Percentiles rank a stretch among this genome's conserved stretches.
Evolutionary conservation across 2,113 vertebrate species (phyloP).

Genomic region (Oncorhynchus masou): DNA sequence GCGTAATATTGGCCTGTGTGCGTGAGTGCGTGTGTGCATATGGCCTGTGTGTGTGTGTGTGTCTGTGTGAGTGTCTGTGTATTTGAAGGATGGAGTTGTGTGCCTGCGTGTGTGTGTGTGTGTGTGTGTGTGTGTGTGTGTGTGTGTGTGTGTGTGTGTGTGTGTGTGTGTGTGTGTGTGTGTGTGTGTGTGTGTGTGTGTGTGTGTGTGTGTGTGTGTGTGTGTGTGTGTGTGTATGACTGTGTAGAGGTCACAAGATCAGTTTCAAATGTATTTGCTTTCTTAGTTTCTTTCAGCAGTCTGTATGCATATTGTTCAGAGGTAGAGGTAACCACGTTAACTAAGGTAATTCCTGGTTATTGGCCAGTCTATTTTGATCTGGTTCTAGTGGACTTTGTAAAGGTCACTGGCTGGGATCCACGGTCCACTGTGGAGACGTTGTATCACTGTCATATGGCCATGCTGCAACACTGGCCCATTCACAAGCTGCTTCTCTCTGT

Average conservation of each 20-base stretch:
- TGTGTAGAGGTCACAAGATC: neutral
- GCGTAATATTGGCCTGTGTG: neutral
- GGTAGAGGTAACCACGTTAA: neutral
- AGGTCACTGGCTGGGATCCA: slow-evolving; percentile 10
- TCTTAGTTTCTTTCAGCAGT: neutral
- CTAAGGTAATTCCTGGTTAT: neutral
- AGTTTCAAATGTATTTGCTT: neutral
- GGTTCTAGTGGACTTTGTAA: neutral
- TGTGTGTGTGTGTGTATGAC: neutral
- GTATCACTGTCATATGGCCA: slow-evolving; percentile 11
- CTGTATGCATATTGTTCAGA: neutral
- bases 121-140: neutral
- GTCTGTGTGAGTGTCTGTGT: neutral
- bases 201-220: neutral
- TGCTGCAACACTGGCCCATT: neutral
- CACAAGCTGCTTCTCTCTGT: neutral
- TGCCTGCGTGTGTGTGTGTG: neutral
- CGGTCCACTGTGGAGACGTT: neutral
- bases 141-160: neutral
- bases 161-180: neutral
- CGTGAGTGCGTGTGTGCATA: neutral
- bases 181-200: neutral
- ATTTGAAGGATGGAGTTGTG: no score
- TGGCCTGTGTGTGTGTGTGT: neutral
- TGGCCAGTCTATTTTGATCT: neutral